Percentiles rank a stretch among this genome's conserved stretches.
phyloP scores from a whole-genome alignment of 92 coral and sea anemone genomes.

The Muricea muricata region DNA sequence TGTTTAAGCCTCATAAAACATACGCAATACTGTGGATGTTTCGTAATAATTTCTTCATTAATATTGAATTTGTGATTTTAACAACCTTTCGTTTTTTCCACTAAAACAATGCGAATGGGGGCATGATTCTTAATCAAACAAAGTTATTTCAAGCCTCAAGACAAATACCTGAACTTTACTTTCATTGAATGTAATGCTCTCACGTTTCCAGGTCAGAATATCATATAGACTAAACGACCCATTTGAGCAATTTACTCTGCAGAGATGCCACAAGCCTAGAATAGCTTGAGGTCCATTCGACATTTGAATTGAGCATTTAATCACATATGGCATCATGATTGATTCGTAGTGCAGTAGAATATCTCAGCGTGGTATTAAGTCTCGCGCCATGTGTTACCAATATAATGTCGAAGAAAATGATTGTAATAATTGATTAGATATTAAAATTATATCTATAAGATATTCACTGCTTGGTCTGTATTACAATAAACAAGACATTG shows the following conservation, averaged over 20 bases:
- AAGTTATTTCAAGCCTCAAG: slow-evolving; percentile 8
- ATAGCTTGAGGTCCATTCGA: slow-evolving; percentile 20
- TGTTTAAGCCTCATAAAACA: background rate
- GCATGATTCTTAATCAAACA: background rate
- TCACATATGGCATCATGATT: slow-evolving; percentile 21
- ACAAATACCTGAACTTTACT: background rate
- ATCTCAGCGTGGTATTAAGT: slow-evolving; percentile 5
- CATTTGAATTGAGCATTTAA: slow-evolving; percentile 9
- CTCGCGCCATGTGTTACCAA: slow-evolving; percentile 24
- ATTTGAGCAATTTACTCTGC: slow-evolving; percentile 12
- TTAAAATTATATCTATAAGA: slow-evolving; percentile 8
- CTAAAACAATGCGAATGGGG: slow-evolving; percentile 13
- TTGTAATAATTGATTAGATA: background rate
- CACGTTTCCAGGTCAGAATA: slow-evolving; percentile 20
- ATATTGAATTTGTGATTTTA: background rate
- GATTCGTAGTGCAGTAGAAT: background rate
- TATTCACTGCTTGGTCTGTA: background rate
- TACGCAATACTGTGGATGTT: background rate
- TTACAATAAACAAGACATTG: background rate
- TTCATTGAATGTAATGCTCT: background rate
- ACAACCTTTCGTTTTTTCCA: background rate
- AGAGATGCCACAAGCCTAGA: slow-evolving; percentile 7
- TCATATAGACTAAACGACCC: slow-evolving; percentile 13
- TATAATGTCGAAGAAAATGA: background rate
- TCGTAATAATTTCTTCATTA: background rate